Evolutionary conservation across 2,797 vertebrate genomes (phyloP).

Genomic region (Apogon talboti): DNA sequence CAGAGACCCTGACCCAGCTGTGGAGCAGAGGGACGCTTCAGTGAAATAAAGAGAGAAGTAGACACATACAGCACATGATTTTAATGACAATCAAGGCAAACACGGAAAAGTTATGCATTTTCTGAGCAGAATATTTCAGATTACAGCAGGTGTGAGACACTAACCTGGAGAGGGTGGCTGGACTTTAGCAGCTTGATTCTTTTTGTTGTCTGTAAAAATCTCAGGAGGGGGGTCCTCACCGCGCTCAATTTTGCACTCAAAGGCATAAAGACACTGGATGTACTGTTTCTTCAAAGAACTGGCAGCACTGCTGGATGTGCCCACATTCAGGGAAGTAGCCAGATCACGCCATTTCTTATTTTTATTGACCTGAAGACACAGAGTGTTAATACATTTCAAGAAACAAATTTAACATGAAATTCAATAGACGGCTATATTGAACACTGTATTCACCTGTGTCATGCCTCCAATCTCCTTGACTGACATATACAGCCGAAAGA

Average conservation of each 20-base stretch:
- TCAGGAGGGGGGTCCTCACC: constrained; percentile 95
- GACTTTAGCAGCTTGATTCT: constrained; percentile 93
- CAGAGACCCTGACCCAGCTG: constrained; percentile 98
- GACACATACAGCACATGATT: background rate
- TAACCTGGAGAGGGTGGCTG: constrained; percentile 98
- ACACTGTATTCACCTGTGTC: constrained; percentile 87
- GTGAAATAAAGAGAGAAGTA: constrained; percentile 7
- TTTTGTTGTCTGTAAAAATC: constrained; percentile 98
- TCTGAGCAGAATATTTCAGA: background rate
- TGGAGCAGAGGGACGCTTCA: constrained; percentile 39
- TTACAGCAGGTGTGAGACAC: constrained; percentile 28
- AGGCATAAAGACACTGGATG: constrained; percentile 98
- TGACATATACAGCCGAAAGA: constrained; percentile 95
- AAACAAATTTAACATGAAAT: no score
- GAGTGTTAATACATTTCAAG: no score
- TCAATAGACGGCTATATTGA: constrained; percentile 54
- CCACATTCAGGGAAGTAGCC: constrained; percentile 97
- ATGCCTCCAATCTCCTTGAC: constrained; percentile 99
- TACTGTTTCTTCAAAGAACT: constrained; percentile 99
- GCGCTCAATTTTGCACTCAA: constrained; percentile 98
- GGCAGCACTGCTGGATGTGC: constrained; percentile 98
- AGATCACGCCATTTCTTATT: constrained; percentile 99
- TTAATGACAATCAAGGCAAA: background rate
- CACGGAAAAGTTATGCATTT: background rate
- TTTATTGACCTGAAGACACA: constrained; percentile 91